Conservation (phyloP, 2,888 invertebrate species). For the Nowickia ferox region DNA sequence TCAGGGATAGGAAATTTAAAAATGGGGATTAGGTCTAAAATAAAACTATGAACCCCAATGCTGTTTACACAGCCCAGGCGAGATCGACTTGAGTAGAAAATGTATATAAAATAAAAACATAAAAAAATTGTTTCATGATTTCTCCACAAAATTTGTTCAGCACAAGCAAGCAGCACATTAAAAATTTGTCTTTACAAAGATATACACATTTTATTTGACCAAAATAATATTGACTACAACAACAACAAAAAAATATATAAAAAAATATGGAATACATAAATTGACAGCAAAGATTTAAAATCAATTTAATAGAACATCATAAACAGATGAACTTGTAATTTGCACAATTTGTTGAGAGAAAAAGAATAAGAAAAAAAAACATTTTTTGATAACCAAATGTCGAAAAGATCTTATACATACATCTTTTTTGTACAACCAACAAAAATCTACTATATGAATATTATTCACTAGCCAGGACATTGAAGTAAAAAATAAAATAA, state of each 20-base stretch:
- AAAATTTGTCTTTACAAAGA: too few relatives aligned
- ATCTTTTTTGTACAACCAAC: conserved; percentile 49
- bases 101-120: too few relatives aligned
- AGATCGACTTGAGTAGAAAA: too few relatives aligned
- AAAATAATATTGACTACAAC: conserved; percentile 38
- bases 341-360: conserved; percentile 54
- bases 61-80: too few relatives aligned
- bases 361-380: conserved; percentile 24
- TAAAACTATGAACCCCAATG: too few relatives aligned
- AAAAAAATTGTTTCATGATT: too few relatives aligned
- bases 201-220: conserved; percentile 36
- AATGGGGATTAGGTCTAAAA: too few relatives aligned
- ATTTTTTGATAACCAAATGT: conserved; percentile 66
- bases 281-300: conserved; percentile 70
- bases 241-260: neutral
- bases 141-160: too few relatives aligned
- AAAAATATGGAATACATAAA: conserved; percentile 39
- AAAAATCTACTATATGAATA: conserved; percentile 49
- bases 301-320: conserved; percentile 71
- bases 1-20: too few relatives aligned
- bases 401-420: conserved; percentile 56
- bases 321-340: conserved; percentile 69
- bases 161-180: too few relatives aligned
- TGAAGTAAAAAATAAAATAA: conserved; percentile 50
- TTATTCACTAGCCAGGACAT: conserved; percentile 56